Base-by-base conservation (phyloP, 2,797 vertebrate species). In the Onychomys leucogaster region DNA sequence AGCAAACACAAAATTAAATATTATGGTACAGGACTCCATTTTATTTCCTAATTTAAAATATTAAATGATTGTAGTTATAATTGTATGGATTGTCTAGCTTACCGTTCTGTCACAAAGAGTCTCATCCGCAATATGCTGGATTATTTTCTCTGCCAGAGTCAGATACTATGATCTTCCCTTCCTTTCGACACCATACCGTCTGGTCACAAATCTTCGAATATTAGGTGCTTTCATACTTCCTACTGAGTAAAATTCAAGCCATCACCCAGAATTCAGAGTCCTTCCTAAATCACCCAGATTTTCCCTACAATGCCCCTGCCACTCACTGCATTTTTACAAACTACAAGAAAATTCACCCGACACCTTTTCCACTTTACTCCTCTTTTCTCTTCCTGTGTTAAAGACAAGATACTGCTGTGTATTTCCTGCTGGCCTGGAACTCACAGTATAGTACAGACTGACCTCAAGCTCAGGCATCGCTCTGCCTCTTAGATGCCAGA, bases 101-200 rank as follows among this genome's bases (percentile, higher is more conserved):
- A 11, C 3, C 96, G 82, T 94, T 19, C 6, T n/a, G 21, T 46
- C 61, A n/a, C n/a, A n/a, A n/a, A 34, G 32, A 80, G 75, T 75
- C 69, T 25, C 16, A 80, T 71, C 43, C 84, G 49, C 16, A 89
- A 29, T 49, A 67, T 94, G 57, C 11, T 71, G 43, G 34, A 59
- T 46, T 71, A 85, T 87, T 91, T 76, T 96, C n/a, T 94, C 43
- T 90, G 9, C 46, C 65, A 88, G 9, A 83, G 3, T 25, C 52
- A 29, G 25, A n/a, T 82, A 55, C 46, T 5, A 37, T 13, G 65
- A 52, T 43, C 32, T 46, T 43, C 14, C 8, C 16, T 91, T 86
- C 49, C 29, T 82, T 84, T 61, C 73, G 25, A 81, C 23, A 63
- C 32, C 10, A 13, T 69, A 32, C 71, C 5, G 46, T 29, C 63